phyloP scores from a whole-genome alignment of 2,888 invertebrate genomes.

The Clanis bilineata region DNA sequence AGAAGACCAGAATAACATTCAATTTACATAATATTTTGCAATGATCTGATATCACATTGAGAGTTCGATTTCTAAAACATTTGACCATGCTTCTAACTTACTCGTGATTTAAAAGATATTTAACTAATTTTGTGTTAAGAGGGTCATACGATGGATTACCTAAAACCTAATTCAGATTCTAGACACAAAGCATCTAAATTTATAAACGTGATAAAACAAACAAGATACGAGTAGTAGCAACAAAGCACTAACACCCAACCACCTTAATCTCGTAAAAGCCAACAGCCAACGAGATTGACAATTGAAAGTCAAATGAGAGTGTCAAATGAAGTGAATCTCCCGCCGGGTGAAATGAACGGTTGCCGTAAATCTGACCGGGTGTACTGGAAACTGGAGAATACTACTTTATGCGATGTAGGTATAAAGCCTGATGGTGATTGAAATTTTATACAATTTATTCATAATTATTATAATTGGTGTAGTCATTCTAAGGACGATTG shows the following conservation, averaged over 20 bases:
- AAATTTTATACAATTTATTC: no score
- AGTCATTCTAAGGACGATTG: no score
- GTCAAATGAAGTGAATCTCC: background rate
- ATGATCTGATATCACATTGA: no score
- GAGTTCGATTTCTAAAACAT: no score
- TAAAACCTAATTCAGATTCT: background rate
- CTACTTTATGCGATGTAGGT: background rate
- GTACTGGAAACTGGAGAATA: background rate
- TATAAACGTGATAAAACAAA: constrained; percentile 9
- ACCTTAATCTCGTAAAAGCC: constrained; percentile 13
- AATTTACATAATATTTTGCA: no score
- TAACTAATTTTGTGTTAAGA: no score
- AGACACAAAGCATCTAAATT: background rate
- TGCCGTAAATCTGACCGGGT: constrained; percentile 8
- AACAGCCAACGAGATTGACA: constrained; percentile 11
- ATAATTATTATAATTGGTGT: no score
- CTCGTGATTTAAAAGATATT: no score
- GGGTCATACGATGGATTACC: background rate
- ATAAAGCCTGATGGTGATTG: background rate
- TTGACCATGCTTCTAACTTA: no score
- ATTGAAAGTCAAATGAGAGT: constrained; percentile 14
- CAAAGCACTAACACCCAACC: constrained; percentile 2
- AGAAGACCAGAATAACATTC: no score
- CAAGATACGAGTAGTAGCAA: background rate
- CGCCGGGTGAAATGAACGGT: constrained; percentile 6